Evolutionary conservation across 1,140 invertebrate genomes (phyloP).

Genomic region (Scylla paramamosain): DNA sequence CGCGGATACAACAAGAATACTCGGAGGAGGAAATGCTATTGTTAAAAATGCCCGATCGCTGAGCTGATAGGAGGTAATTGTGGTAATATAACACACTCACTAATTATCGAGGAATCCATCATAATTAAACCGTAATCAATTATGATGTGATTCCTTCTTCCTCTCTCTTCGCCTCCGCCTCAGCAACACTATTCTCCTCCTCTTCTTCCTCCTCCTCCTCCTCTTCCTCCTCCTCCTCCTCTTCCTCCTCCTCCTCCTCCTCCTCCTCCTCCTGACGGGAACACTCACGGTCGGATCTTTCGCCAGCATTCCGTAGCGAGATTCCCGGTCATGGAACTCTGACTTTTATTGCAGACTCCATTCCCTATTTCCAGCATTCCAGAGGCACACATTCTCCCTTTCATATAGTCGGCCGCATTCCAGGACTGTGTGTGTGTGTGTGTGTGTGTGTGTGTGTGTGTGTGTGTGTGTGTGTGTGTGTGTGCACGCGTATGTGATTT

Average conservation of each 20-base stretch:
- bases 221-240: neutral
- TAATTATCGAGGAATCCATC: constrained; percentile 23
- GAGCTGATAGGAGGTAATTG: neutral
- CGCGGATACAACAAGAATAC: neutral
- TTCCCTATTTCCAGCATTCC: constrained; percentile 74
- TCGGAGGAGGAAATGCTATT: neutral
- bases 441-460: constrained; percentile 35
- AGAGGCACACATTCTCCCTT: constrained; percentile 62
- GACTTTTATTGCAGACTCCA: constrained; percentile 74
- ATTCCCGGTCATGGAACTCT: constrained; percentile 69
- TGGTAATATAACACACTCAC: constrained; percentile 22
- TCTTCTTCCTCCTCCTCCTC: neutral
- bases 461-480: constrained; percentile 24
- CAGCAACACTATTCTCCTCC: neutral
- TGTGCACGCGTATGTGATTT: neutral
- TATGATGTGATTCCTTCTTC: neutral
- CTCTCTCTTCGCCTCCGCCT: neutral
- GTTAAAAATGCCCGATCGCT: neutral
- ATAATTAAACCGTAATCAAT: neutral
- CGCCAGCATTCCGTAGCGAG: constrained; percentile 58
- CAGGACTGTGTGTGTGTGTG: constrained; percentile 36
- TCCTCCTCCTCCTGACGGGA: neutral
- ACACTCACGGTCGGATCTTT: constrained; percentile 49
- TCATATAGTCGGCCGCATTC: constrained; percentile 67
- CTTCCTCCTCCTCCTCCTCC: neutral